Evolutionary conservation across 2,888 invertebrate genomes (phyloP).

Genomic region (Ennomos quercinarius): DNA sequence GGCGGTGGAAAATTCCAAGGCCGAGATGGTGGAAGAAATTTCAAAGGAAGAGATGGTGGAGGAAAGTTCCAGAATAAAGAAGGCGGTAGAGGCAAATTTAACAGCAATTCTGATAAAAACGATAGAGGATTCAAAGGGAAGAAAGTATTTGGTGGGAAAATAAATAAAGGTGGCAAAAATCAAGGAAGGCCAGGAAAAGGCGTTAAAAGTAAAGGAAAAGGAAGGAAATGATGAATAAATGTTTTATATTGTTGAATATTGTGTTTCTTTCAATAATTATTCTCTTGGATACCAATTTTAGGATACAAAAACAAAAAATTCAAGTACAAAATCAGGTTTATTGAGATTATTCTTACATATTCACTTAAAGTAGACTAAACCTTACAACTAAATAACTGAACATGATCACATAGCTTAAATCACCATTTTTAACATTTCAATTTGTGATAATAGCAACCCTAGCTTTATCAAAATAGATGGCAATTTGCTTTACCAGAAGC

Average conservation of each 20-base stretch:
- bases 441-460: too few species aligned
- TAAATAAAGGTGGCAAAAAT: constrained; percentile 62
- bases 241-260: constrained; percentile 22
- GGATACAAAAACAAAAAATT: constrained; percentile 10
- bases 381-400: constrained; percentile 30
- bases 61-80: constrained; percentile 37
- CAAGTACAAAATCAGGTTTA: constrained; percentile 34
- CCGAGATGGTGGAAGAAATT: constrained; percentile 45
- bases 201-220: constrained; percentile 59
- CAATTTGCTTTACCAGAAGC: too few species aligned
- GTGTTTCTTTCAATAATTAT: constrained; percentile 29
- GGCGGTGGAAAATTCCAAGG: constrained; percentile 46
- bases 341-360: constrained; percentile 21
- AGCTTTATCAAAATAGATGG: too few species aligned
- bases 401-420: background rate
- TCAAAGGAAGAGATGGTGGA: constrained; percentile 42
- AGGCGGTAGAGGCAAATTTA: constrained; percentile 25
- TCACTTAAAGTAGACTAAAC: constrained; percentile 21
- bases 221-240: constrained; percentile 51
- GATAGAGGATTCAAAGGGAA: constrained; percentile 51
- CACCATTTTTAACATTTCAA: too few species aligned
- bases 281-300: too few species aligned
- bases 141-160: constrained; percentile 73
- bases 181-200: constrained; percentile 40
- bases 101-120: constrained; percentile 27